phyloP scores from a whole-genome alignment of 2,797 vertebrate species.

The Nyctalus aviator region DNA sequence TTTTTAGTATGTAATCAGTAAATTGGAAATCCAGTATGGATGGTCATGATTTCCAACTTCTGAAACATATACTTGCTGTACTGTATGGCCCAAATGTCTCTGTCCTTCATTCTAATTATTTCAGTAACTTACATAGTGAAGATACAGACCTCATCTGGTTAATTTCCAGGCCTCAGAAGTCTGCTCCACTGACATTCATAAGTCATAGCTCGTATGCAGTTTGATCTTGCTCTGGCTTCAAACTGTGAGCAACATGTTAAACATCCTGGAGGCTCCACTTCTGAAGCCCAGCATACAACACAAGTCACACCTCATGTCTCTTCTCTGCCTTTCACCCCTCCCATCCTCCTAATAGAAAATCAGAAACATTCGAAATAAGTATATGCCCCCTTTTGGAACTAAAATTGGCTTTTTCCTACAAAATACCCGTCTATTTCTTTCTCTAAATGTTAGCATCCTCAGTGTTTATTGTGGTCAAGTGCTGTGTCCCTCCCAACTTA shows the following conservation, averaged over 20 bases:
- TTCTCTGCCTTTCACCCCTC: not conserved
- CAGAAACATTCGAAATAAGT: not conserved
- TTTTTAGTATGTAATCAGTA: not conserved
- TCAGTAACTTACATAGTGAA: not conserved
- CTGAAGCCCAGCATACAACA: not conserved
- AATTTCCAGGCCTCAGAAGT: constrained; percentile 6
- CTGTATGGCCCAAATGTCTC: not conserved
- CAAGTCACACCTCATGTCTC: not conserved
- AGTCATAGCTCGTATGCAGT: not conserved
- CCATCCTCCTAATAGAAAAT: not conserved
- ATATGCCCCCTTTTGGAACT: not conserved
- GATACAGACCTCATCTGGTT: not conserved
- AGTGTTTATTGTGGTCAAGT: constrained; percentile 22
- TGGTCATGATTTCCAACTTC: not conserved
- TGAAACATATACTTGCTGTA: not conserved
- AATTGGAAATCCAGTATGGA: not conserved
- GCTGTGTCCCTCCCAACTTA: constrained; percentile 58
- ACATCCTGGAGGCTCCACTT: not conserved
- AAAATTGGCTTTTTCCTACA: constrained; percentile 24
- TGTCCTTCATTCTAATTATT: not conserved
- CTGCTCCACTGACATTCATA: not conserved
- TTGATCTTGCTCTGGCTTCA: constrained; percentile 43
- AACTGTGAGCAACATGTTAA: constrained; percentile 42
- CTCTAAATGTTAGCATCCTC: not conserved
- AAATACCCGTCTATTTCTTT: constrained; percentile 39